Evolutionary conservation across 1,140 invertebrate genomes (phyloP), one percentile per base, ranked within the genome.

Genomic region (Drosophila dunni): DNA sequence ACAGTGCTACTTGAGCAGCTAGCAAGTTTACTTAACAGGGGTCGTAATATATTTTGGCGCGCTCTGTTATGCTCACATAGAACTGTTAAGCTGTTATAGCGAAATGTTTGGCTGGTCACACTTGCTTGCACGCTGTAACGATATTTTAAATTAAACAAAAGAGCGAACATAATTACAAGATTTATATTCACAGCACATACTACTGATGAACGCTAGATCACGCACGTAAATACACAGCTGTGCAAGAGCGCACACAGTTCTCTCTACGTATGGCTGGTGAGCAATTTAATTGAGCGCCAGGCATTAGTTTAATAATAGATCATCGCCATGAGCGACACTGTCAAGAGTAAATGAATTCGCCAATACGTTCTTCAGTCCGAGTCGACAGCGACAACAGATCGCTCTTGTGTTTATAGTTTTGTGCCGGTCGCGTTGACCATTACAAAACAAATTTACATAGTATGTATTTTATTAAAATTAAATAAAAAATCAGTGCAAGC

Each of bases 291-390:
- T 42, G 63, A 66, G 63, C 69, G 46, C 38, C 33, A 38, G 46
- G 10, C 29, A 66, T 67, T 66, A 46, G 48, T 62, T 69, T 74
- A 74, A 74, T 74, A 69, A 69, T 74, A 74, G 71, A 74, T 24
- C 34, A 20, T 40, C 46, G 15, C 42, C 50, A 74, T 48, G 71
- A 68, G 56, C 40, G 56, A 61, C 34, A 61, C 9, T 36, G 34
- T 3, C 42, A 50, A 61, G 48, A 62, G 65, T 60, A 40, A 42
- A 46, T 34, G 7, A 54, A 61, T 69, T 42, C 15, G 60, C n/a
- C 15, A 13, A 42, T 29, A 24, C 51, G 29, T 48, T 68, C 10
- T 46, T 73, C 54, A 74, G 71, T 74, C 40, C 10, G 15, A 34
- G 50, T 69, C 66, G 65, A 61, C 56, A 62, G 24, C 56, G 64